Evolutionary conservation across 2,888 invertebrate species (phyloP).

Genomic region (Acrobasis suavella): DNA sequence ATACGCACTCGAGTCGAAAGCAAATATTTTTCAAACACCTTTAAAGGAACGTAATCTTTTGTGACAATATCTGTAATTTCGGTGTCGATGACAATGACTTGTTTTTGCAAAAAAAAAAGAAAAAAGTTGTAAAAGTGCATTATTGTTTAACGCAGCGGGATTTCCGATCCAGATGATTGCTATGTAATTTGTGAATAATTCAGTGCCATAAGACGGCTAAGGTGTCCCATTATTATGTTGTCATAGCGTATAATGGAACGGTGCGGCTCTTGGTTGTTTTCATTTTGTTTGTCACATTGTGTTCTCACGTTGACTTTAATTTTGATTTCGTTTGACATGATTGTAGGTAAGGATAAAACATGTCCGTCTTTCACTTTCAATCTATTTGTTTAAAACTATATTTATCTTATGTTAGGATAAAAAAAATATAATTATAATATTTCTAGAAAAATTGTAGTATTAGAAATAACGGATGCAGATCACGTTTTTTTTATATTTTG

Average conservation of each 20-base stretch:
- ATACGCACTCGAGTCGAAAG: slow-evolving; percentile 68
- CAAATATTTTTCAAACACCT: slow-evolving; percentile 82
- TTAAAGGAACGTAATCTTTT: slow-evolving; percentile 65
- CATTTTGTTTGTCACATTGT: slow-evolving; percentile 40
- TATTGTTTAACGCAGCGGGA: slow-evolving; percentile 69
- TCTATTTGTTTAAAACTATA: neutral
- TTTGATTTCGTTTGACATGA: slow-evolving; percentile 12
- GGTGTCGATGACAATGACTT: slow-evolving; percentile 72
- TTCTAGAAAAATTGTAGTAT: neutral
- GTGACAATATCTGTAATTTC: slow-evolving; percentile 72
- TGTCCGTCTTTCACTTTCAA: neutral
- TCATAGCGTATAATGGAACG: slow-evolving; percentile 58
- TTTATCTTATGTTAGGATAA: neutral
- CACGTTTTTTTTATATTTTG: too few relatives aligned
- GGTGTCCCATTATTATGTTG: slow-evolving; percentile 65
- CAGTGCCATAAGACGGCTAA: slow-evolving; percentile 51
- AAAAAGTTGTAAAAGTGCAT: slow-evolving; percentile 46
- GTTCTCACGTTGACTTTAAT: slow-evolving; percentile 17
- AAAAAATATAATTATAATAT: slow-evolving; percentile 6
- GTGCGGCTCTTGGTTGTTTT: slow-evolving; percentile 40
- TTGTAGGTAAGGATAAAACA: neutral
- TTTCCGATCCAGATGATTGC: slow-evolving; percentile 58
- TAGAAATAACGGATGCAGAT: too few relatives aligned
- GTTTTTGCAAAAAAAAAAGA: slow-evolving; percentile 56
- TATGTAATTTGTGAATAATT: slow-evolving; percentile 76